Base-by-base conservation (phyloP, 2,797 vertebrate genomes). In the Bryconaethiops microstoma region DNA sequence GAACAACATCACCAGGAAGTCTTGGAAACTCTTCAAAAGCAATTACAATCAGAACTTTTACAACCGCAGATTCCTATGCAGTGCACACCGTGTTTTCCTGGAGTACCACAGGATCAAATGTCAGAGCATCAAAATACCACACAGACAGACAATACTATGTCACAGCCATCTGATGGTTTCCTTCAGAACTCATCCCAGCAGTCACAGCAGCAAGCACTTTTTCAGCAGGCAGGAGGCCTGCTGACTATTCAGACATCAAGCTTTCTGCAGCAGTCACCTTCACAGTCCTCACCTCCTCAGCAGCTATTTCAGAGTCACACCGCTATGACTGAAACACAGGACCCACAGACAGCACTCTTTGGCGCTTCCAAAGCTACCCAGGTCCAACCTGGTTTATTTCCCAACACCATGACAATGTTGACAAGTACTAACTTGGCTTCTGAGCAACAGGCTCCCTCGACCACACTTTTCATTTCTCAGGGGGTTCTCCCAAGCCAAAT, bases 221-320 rank as follows among this genome's bases (percentile, higher is more conserved):
- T 98, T 87, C 97, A 97, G 80, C 97, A 97, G 74, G 84, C 95
- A 0, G 96, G 94, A 65, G 96, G 98, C 77, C 95, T 99, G 52
- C 95, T 99, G 82, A 95, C 96, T 4, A 97, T 99, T 86, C 97
- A 98, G 89, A 95, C 94, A 83, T 92, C 97, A 70, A 96, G 90
- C 90, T 99, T 99, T 86, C 94, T 98, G 78, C 95, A 97, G 17
- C 97, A 96, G 85, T 91, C 96, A 12, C 90, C 94, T 0, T 91
- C 94, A 12, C 93, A 95, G 84, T 92, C 96, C 16, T 98, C 97
- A 76, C 96, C 97, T 23, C 97, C 97, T 63, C 96, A 97, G 78
- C 97, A 97, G 85, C 95, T 99, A 57, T 99, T 98, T 89, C 97
- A 98, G 77, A 94, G 96, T 40, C 96, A 96, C n/a, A 93, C 94